Evolutionary conservation across 2,113 vertebrate genomes (phyloP), one percentile per base, ranked within the genome.

Genomic region (pig (Sus scrofa)): DNA sequence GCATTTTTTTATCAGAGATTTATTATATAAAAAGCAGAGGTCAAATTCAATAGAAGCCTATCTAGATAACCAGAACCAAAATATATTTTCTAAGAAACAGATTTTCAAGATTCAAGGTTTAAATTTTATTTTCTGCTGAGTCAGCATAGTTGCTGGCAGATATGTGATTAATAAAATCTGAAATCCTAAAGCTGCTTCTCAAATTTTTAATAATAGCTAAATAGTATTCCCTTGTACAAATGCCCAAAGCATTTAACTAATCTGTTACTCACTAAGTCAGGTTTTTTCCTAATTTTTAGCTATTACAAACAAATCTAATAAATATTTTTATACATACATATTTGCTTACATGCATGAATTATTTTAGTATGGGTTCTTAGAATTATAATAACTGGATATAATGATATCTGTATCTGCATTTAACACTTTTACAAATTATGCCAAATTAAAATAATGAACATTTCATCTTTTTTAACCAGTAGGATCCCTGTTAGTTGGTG

Each of bases 401-500:
- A 79, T 56, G n/a, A 30, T 3, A 54, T 74, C 10, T 79, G 5
- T 3, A 54, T 74, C 10, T 79, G 5, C 15, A 68, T 50, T 89
- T 89, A 62, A 62, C 5, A 83, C n/a, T 52, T 96, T 81, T 22
- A 58, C 11, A 78, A 78, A 34, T 58, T 24, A 34, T 77, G 39
- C 4, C 62, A 30, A 97, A 86, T 16, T 54, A 9, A 9, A 63
- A 0, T 20, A 24, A 52, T 86, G 14, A 82, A 50, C 1, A 19
- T 39, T 89, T 82, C 3, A 9, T 1, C 58, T 8, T 7, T 54
- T 86, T 85, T 86, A 84, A 58, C 2, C 14, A 65, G 6, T 34
- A 58, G 2, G n/a, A 70, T 3, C 3, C 3, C 4, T 52, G 4
- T 1, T 1, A 65, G 58, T 26, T 37, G 1, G 1, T 85, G 9